phyloP scores from a whole-genome alignment of 2,113 vertebrate species.

The Sinocyclocheilus rhinocerous region DNA sequence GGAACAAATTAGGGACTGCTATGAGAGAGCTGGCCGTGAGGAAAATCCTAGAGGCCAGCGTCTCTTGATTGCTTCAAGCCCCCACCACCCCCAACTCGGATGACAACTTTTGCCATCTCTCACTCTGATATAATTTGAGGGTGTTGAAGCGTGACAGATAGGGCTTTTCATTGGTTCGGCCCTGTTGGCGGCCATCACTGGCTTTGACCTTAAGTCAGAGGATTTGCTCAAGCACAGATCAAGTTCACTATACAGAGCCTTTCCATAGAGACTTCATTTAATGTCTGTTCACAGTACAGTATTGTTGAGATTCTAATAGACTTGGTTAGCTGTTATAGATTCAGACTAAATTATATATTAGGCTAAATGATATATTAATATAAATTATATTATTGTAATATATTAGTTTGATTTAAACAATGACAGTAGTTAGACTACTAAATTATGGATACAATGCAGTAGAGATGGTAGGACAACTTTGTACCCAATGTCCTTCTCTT shows the following conservation, averaged over 20 bases:
- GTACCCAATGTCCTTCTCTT: too few species aligned
- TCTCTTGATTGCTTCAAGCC: constrained; percentile 36
- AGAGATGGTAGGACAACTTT: too few species aligned
- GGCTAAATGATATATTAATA: too few species aligned
- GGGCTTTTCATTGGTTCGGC: constrained; percentile 26
- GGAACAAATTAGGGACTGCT: constrained; percentile 47
- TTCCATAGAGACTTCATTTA: not conserved
- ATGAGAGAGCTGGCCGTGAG: constrained; percentile 27
- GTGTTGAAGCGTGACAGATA: constrained; percentile 31
- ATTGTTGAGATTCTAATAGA: too few species aligned
- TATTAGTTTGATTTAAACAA: too few species aligned
- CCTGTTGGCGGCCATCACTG: not conserved
- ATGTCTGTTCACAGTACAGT: too few species aligned
- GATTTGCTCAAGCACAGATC: constrained; percentile 6
- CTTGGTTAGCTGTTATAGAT: too few species aligned
- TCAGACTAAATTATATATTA: too few species aligned
- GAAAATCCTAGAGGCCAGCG: constrained; percentile 38
- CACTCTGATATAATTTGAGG: constrained; percentile 23
- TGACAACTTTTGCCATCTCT: constrained; percentile 35
- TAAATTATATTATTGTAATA: too few species aligned
- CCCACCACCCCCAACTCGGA: not conserved
- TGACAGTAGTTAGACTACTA: too few species aligned
- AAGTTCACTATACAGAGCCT: constrained; percentile 10
- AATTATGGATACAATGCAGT: too few species aligned
- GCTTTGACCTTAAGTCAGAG: constrained; percentile 17